A percentile compares a stretch with the other conserved stretches of the same genome.
phyloP scores from a whole-genome alignment of 2,888 invertebrate species.

The Pristionchus maxplancki region DNA sequence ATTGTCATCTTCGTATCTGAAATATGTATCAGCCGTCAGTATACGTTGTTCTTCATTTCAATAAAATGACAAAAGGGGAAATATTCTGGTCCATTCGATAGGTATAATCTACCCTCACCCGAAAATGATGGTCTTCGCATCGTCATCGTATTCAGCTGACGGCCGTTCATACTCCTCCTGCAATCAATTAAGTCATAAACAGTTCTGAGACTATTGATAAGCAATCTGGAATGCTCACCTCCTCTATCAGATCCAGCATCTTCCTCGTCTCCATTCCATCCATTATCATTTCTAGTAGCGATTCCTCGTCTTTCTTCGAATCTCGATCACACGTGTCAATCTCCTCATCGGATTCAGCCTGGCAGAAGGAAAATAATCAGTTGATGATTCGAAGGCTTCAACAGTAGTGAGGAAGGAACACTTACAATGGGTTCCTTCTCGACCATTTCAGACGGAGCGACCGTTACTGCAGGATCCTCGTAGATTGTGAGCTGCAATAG shows the following conservation, averaged over 20 bases:
- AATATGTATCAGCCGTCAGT: not conserved
- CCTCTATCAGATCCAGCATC: not conserved
- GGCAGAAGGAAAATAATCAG: not conserved
- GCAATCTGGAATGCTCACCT: not conserved
- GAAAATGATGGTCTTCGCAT: constrained; percentile 5
- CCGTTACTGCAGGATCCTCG: not conserved
- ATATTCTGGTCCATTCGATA: too few species aligned
- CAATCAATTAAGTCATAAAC: not conserved
- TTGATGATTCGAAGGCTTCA: not conserved
- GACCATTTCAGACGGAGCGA: not conserved
- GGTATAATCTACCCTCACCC: not conserved
- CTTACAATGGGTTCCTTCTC: not conserved
- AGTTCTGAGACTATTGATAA: not conserved
- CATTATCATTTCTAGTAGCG: not conserved
- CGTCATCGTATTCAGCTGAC: not conserved
- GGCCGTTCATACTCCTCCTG: not conserved
- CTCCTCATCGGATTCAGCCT: not conserved
- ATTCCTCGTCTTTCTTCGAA: constrained; percentile 8
- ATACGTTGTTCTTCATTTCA: too few species aligned
- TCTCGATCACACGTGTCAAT: constrained; percentile 6
- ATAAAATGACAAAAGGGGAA: too few species aligned
- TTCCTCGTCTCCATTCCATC: not conserved
- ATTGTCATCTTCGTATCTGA: not conserved
- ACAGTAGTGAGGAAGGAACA: not conserved
- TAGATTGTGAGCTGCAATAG: not conserved